Evolutionary conservation across 2,113 vertebrate species (phyloP).

Genomic region (Thinocorus orbignyianus): DNA sequence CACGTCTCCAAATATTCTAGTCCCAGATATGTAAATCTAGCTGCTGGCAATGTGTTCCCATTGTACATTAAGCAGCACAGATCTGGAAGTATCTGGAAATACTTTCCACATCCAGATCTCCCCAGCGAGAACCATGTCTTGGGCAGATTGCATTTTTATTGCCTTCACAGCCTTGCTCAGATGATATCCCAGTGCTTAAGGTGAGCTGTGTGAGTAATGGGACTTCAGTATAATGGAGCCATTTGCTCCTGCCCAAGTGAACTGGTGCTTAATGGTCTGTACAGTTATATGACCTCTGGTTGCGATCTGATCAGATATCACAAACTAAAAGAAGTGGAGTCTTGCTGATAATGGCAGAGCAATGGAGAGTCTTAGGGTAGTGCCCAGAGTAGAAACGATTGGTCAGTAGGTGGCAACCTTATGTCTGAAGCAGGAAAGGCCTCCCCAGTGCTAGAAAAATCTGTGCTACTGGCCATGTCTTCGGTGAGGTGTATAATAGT

Average conservation of each 20-base stretch:
- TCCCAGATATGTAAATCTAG: neutral
- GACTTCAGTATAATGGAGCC: conserved; percentile 22
- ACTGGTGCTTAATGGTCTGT: conserved; percentile 55
- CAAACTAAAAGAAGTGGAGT: neutral
- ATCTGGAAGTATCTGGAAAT: conserved; percentile 60
- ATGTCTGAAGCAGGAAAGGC: neutral
- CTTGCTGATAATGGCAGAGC: neutral
- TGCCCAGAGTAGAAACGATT: neutral
- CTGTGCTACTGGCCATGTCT: neutral
- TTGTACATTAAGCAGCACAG: neutral
- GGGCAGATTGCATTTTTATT: conserved; percentile 42
- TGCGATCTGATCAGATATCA: conserved; percentile 23
- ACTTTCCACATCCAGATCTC: conserved; percentile 55
- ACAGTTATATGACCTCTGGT: conserved; percentile 32
- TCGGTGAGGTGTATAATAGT: neutral
- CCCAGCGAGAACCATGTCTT: conserved; percentile 40
- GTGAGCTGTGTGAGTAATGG: conserved; percentile 19
- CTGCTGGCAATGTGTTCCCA: neutral
- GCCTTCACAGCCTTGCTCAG: conserved; percentile 9
- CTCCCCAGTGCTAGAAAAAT: neutral
- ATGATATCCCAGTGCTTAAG: conserved; percentile 3
- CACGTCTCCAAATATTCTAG: neutral
- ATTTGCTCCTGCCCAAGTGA: conserved; percentile 42
- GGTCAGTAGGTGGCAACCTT: conserved; percentile 39
- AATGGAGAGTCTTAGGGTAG: neutral